phyloP scores from a whole-genome alignment of 64 coral and sea anemone species.

The Stichodactyla mertensii region DNA sequence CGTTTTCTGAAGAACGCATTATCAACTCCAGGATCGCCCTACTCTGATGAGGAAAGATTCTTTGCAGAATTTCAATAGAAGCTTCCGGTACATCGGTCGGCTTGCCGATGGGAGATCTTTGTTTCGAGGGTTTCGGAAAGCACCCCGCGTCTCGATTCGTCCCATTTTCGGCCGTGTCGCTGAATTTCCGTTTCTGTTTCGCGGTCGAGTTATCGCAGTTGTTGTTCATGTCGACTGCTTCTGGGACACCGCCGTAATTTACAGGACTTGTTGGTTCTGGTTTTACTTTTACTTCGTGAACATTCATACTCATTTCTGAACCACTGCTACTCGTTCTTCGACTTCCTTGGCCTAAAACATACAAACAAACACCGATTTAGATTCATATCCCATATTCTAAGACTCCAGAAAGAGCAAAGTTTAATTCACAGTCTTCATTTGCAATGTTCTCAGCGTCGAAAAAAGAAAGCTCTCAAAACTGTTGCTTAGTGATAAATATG shows the following conservation, averaged over 20 bases:
- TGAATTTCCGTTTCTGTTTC: conserved; percentile 10
- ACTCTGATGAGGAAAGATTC: conserved; percentile 60
- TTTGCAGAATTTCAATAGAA: conserved; percentile 35
- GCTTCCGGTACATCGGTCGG: conserved; percentile 22
- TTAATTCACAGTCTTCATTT: not conserved
- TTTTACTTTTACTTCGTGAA: not conserved
- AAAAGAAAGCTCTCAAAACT: not conserved
- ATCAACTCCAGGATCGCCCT: conserved; percentile 43
- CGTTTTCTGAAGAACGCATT: conserved; percentile 44
- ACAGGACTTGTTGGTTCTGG: not conserved
- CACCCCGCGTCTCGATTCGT: not conserved
- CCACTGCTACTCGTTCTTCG: not conserved
- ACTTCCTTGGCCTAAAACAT: not conserved
- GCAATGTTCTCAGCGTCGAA: not conserved
- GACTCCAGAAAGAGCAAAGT: not conserved
- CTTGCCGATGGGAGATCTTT: conserved; percentile 20
- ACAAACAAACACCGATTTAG: not conserved
- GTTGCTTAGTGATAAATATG: not conserved
- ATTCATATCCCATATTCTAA: not conserved
- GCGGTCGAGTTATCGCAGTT: not conserved
- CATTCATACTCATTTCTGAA: not conserved
- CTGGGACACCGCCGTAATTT: not conserved
- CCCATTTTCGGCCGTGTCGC: not conserved
- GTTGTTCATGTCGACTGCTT: not conserved
- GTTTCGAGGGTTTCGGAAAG: not conserved